Base-by-base conservation (phyloP, 2,888 invertebrate species). In the Pteria penguin region DNA sequence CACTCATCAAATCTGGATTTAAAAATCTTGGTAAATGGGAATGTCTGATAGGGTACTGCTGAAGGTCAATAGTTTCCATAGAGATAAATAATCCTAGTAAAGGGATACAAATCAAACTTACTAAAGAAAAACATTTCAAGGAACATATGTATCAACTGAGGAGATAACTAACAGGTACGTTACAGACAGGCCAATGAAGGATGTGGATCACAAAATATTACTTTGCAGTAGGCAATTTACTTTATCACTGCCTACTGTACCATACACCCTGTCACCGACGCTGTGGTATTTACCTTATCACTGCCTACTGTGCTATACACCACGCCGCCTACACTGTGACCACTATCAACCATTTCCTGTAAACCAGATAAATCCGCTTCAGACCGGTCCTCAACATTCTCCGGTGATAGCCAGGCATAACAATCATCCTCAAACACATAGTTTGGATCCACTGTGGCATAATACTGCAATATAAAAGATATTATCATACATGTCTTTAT, bases 311-410 rank as follows among this genome's bases (percentile, higher is more conserved):
- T 96, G 91, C 96, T 95, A 77, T 96, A 97, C 67, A 99, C 97
- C 70, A 99, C 98, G 0, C 98, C 98, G 22, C 99, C 99, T 18
- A 98, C 99, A 82, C 98, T 97, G 88, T 98, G 97, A 0, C 98
- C 98, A 91, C 97, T 97, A 75, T 90, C 97, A 96, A 71, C 87
- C 89, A 92, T 92, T 78, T 91, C 91, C 4, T 90, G 89, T 65
- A 90, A 75, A 22, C 89, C 89, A 33, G 87, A 87, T 18, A 88
- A 80, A 29, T 87, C 87, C 22, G 86, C 84, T 69, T 88, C 88
- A 57, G 84, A 76, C 36, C 88, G 77, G 71, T 90, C 89, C 77
- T 90, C 90, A 5, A 92, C 90, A 81, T 91, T 87, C 73, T 90
- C 87, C 69, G 84, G 87, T 75, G 96, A 96, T 84, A 99, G 94